Conservation (phyloP, 2,113 vertebrate species). For the Haemorhous mexicanus region DNA sequence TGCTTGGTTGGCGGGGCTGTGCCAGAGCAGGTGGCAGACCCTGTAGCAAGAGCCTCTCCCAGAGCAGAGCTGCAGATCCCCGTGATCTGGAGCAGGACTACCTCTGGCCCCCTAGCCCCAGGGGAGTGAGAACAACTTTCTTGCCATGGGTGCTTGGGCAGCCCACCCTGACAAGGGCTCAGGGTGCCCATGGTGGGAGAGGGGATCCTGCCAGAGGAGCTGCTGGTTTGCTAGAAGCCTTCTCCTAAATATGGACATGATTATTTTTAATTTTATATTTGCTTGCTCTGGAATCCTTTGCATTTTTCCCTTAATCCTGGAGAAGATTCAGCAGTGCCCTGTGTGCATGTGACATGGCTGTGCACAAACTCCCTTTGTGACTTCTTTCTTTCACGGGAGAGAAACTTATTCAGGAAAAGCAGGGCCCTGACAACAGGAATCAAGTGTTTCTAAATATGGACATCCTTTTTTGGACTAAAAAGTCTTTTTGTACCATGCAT, state of each 20-base stretch:
- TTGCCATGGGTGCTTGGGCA: not conserved
- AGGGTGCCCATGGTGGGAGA: not conserved
- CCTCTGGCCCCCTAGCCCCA: fast-evolving
- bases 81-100: not conserved
- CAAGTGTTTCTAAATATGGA: conserved; percentile 66
- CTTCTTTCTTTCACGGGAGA: conserved; percentile 21
- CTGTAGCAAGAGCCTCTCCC: not conserved
- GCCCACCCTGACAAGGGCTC: not conserved
- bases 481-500: conserved; percentile 51
- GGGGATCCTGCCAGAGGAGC: not conserved
- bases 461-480: conserved; percentile 64
- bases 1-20: not conserved
- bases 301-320: not conserved
- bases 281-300: not conserved
- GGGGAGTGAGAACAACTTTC: fast-evolving
- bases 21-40: not conserved
- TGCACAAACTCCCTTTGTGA: not conserved
- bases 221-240: not conserved
- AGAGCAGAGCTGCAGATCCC: not conserved
- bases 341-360: not conserved
- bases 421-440: conserved; percentile 44
- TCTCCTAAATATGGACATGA: not conserved
- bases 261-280: conserved; percentile 1
- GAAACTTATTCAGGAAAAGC: conserved; percentile 34
- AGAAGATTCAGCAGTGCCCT: not conserved